Conservation (phyloP, 2,797 vertebrate species). For the Rachycentron canadum region DNA sequence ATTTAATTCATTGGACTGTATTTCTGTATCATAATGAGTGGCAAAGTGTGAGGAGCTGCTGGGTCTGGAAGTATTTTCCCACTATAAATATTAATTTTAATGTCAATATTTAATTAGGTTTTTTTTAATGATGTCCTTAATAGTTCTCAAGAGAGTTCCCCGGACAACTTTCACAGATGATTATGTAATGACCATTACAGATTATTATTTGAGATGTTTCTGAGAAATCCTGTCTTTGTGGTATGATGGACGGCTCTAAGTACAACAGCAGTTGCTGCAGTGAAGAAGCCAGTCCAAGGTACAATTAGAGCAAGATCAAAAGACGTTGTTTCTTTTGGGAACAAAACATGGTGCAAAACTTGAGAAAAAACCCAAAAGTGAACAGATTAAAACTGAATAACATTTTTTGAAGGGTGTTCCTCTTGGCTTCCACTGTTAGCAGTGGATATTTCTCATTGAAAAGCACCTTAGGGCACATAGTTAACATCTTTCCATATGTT, state of each 20-base stretch:
- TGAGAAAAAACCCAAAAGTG: not conserved
- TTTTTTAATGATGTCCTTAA: not conserved
- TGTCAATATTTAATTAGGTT: not conserved
- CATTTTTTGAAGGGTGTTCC: not conserved
- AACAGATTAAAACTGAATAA: not conserved
- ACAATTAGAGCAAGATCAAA: not conserved
- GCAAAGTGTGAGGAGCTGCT: not conserved
- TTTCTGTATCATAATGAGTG: not conserved
- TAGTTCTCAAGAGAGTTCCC: not conserved
- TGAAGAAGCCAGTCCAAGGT: not conserved
- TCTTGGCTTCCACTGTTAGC: not conserved
- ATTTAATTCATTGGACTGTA: not conserved
- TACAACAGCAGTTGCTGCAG: not conserved
- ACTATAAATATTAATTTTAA: not conserved
- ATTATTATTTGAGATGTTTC: not conserved
- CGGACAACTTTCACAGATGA: not conserved
- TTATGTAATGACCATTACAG: not conserved
- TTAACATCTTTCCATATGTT: not conserved
- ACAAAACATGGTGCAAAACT: not conserved
- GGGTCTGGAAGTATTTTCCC: not conserved
- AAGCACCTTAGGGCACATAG: not conserved
- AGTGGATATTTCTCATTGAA: not conserved
- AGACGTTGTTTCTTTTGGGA: not conserved
- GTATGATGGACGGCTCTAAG: not conserved
- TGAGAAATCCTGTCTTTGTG: slow-evolving; percentile 1